These are phyloP conservation scores for Tamias sibiricus DNA, from an alignment of 2,113 vertebrate species.

Conservation along the genomic window DNA sequence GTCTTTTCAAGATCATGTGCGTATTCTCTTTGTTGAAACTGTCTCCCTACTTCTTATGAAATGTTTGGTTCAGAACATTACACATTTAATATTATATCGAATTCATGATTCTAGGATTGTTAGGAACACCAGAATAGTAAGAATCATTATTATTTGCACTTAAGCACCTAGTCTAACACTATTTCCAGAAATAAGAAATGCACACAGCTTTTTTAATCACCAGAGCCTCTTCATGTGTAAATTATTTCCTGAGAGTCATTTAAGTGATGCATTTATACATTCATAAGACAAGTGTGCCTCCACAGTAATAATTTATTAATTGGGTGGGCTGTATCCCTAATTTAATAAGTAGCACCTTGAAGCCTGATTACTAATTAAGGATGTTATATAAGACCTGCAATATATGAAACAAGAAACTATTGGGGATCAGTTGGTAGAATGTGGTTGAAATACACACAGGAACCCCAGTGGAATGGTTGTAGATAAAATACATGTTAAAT, in stretches of 20 bases:
- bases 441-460: conserved; percentile 1
- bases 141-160: conserved; percentile 25
- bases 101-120: conserved; percentile 42
- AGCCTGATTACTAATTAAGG: conserved; percentile 68
- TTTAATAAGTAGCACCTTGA: conserved; percentile 73
- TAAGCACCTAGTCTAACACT: conserved; percentile 48
- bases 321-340: conserved; percentile 64
- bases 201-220: conserved; percentile 42
- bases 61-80: conserved; percentile 51
- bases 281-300: conserved; percentile 55
- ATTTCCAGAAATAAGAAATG: conserved; percentile 62
- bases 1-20: conserved; percentile 41
- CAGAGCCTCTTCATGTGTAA: conserved; percentile 71
- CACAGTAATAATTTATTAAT: conserved; percentile 73
- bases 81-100: conserved; percentile 40
- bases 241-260: conserved; percentile 72
- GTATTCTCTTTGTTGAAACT: not conserved
- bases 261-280: conserved; percentile 63
- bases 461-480: conserved; percentile 22
- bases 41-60: not conserved
- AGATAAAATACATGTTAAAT: conserved; percentile 29
- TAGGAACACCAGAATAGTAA: conserved; percentile 26
- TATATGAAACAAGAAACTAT: conserved; percentile 48
- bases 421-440: not conserved
- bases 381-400: conserved; percentile 47